These are phyloP conservation scores for Leistus spinibarbis DNA, from an alignment of 2,888 invertebrate genomes.

Conservation along the genomic window DNA sequence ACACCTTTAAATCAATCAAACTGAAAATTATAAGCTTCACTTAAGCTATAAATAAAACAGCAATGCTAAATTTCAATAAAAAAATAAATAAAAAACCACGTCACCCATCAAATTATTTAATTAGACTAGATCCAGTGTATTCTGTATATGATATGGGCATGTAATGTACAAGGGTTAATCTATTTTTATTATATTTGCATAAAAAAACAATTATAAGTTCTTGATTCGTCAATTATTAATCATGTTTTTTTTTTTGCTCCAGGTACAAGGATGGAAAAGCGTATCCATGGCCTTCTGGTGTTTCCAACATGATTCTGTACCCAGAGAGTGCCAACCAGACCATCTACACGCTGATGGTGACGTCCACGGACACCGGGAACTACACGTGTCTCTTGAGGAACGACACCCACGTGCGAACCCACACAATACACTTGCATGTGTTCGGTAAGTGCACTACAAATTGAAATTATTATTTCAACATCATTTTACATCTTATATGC, in stretches of 20 bases:
- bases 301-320: constrained; percentile 74
- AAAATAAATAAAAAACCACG: no score
- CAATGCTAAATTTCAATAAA: no score
- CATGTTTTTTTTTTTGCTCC: constrained; percentile 48
- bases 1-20: no score
- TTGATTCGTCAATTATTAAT: not conserved
- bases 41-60: no score
- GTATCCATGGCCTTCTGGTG: constrained; percentile 77
- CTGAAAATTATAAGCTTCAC: no score
- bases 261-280: constrained; percentile 78
- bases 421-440: constrained; percentile 69
- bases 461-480: not conserved
- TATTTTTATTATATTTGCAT: no score
- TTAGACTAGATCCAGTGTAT: no score
- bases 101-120: no score
- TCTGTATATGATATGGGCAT: no score
- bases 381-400: constrained; percentile 77
- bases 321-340: constrained; percentile 82
- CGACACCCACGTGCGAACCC: constrained; percentile 69
- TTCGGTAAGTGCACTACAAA: constrained; percentile 63
- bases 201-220: not conserved
- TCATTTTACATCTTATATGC: not conserved
- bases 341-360: constrained; percentile 68
- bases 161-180: no score
- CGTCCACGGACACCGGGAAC: constrained; percentile 71